Base-by-base conservation (phyloP, 2,797 vertebrate species). In the Aselliscus stoliczkanus region DNA sequence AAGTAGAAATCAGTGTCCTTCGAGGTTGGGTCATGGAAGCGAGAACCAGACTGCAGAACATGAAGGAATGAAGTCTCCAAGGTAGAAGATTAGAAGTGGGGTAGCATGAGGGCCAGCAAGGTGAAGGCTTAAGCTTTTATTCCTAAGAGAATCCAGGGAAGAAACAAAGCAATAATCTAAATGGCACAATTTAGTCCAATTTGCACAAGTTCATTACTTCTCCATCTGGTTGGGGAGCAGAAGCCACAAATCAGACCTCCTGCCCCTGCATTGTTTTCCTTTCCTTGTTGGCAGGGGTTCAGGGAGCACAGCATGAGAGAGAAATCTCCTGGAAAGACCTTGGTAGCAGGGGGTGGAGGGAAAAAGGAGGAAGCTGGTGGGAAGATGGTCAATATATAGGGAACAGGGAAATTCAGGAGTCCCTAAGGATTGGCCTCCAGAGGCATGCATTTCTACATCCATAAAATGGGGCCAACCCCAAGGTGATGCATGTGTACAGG, bases 401-500 rank as follows among this genome's bases (percentile, higher is more conserved):
- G 37, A 89, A 54, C 37, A 34, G 27, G 34, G 17, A 76, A 29
- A 34, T 25, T 47, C 23, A 0, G 13, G 34, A 54, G 58, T 13
- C 70, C 65, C 29, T 52, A 25, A 29, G n/a, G 50, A 64, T 1
- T 44, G 13, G 31, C 58, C 20, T 69, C 37, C 11, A 52, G 17
- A 25, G 69, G 23, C 1, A 0, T 5, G 1, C 62, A 15, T n/a
- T 62, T 64, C 44, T 60, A 64, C 0, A 0, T 31, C 58, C 47
- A n/a, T 8, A 50, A 23, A 81, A 34, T 4, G 56, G 10, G 10
- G 12, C 39, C 18, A 76, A 21, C 9, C 47, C 13, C 13, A 6
- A 0, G 65, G 58, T 6, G 2, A 7, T 3, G 2, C 13, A 17
- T 1, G 7, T n/a, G 17, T 7, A 10, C 37, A 8, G 27, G 52